Evolutionary conservation across 2,113 vertebrate species (phyloP).

Genomic region (Laticauda laticaudata): DNA sequence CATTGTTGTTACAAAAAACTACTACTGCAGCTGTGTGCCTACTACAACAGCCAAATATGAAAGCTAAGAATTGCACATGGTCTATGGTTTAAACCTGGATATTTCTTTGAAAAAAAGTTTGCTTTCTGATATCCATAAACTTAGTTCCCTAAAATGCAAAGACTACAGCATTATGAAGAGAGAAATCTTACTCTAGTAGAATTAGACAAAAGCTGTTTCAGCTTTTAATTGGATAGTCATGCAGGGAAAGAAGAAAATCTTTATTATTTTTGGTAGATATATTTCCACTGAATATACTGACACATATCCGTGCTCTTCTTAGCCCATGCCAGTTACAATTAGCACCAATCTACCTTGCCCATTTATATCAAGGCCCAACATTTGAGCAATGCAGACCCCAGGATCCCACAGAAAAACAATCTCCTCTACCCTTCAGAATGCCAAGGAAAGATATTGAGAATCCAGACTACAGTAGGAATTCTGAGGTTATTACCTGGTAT

Average conservation of each 20-base stretch:
- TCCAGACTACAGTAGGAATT: conserved; percentile 10
- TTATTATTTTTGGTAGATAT: background rate
- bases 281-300: background rate
- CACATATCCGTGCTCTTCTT: too few relatives aligned
- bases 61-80: background rate
- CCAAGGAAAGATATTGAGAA: conserved; percentile 17
- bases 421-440: background rate
- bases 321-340: background rate
- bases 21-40: background rate
- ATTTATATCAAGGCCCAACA: background rate
- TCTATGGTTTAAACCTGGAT: background rate
- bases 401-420: background rate
- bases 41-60: background rate
- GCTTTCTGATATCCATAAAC: background rate
- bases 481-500: background rate
- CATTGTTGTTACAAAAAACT: background rate
- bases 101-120: background rate
- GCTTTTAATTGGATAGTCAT: background rate
- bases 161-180: background rate
- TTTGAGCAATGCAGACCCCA: conserved; percentile 9
- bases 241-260: background rate
- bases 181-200: background rate
- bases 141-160: background rate
- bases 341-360: background rate
- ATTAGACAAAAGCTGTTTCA: background rate